These are phyloP conservation scores for Cynopterus sphinx DNA, from an alignment of 2,797 vertebrate species.

Conservation along the genomic window DNA sequence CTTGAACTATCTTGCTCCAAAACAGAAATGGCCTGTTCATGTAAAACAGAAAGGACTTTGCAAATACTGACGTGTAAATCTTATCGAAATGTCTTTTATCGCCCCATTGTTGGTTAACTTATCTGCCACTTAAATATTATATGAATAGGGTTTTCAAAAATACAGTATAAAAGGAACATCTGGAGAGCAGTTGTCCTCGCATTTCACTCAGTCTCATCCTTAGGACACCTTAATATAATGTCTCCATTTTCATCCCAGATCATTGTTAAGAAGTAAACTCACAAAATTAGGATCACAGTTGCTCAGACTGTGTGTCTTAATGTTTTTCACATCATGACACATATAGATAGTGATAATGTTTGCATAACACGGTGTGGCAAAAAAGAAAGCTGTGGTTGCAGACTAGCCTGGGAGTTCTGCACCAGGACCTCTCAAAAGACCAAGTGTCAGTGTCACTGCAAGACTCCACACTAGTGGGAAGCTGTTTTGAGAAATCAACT, in stretches of 20 bases:
- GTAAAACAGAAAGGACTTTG: not conserved
- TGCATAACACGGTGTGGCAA: not conserved
- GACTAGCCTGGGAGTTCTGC: not conserved
- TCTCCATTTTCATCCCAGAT: not conserved
- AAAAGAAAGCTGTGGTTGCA: not conserved
- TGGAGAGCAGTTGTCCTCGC: not conserved
- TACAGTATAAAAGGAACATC: not conserved
- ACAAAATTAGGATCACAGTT: not conserved
- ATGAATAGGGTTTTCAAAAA: not conserved
- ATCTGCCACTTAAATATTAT: not conserved
- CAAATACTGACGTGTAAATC: not conserved
- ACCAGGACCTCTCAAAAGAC: too few species aligned
- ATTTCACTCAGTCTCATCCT: not conserved
- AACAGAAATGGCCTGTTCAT: not conserved
- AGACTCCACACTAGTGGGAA: not conserved
- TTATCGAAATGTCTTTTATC: not conserved
- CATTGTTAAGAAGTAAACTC: not conserved
- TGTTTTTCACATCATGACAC: not conserved
- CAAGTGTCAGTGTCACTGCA: not conserved
- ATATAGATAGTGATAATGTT: not conserved
- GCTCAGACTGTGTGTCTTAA: not conserved
- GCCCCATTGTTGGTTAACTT: not conserved
- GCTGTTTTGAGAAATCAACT: not conserved
- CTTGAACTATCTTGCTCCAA: not conserved
- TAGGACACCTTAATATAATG: not conserved